phyloP scores from a whole-genome alignment of 2,113 vertebrate genomes.

The Egretta garzetta region DNA sequence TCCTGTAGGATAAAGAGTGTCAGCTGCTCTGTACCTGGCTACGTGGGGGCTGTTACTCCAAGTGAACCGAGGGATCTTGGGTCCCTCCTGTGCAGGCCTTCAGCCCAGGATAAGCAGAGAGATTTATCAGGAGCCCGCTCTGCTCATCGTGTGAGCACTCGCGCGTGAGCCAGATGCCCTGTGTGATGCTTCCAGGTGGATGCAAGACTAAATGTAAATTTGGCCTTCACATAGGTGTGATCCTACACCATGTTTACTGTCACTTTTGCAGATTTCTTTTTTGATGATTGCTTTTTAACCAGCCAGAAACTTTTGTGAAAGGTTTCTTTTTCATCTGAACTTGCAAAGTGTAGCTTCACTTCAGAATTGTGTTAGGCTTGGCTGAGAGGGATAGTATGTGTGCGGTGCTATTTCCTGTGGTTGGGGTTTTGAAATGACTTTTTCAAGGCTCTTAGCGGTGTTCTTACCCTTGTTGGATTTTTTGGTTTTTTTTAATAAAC shows the following conservation, averaged over 20 bases:
- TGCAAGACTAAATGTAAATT: not conserved
- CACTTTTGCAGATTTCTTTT: not conserved
- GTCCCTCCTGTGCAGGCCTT: not conserved
- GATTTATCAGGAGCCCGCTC: not conserved
- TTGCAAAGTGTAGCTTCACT: not conserved
- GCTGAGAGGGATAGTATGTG: not conserved
- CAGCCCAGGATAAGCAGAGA: not conserved
- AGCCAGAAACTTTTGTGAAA: not conserved
- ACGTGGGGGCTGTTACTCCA: rapidly evolving
- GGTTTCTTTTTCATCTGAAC: not conserved
- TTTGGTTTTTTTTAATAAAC: not conserved
- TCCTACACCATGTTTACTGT: rapidly evolving
- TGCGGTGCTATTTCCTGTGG: not conserved
- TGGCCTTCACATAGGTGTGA: not conserved
- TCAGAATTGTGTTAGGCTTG: not conserved
- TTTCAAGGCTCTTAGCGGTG: not conserved
- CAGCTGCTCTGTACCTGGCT: not conserved
- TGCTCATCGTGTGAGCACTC: not conserved
- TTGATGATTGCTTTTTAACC: not conserved
- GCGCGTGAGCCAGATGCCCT: not conserved
- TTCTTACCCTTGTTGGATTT: not conserved
- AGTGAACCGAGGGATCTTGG: not conserved
- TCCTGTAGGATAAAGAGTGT: not conserved
- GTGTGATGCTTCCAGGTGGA: not conserved
- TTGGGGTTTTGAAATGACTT: not conserved